Evolutionary conservation across 2,888 invertebrate genomes (phyloP), one percentile per base, ranked within the genome.

Genomic region (Chalcis sispes): DNA sequence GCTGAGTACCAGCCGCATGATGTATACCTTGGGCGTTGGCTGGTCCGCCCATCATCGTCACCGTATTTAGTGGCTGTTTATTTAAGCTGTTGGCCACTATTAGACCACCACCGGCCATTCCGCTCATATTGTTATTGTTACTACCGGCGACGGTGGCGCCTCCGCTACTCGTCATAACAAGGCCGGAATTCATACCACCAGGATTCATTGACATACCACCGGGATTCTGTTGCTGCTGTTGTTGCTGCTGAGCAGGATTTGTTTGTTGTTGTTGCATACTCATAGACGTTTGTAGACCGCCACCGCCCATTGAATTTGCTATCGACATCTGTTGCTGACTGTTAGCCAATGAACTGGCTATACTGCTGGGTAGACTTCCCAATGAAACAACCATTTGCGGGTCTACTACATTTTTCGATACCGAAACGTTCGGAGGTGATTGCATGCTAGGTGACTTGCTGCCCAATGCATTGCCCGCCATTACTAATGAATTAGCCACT

Each of bases 401-500:
- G 83, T 93, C 93, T 4, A 91, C 92, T 81, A 92, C 91, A 81
- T 88, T 83, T 89, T 92, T 92, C 81, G 94, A 93, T 79, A 94
- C 94, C 81, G 94, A 93, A 82, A 95, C 94, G 85, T 95, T 95
- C 61, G 95, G 95, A 74, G 95, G 95, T 71, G 95, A 95, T 89
- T 96, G 96, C 87, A 96, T 90, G 87, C 93, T 95, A 79, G 95
- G 95, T 89, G 95, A 95, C 89, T 95, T 95, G 89, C 92, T 95
- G 80, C 95, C 94, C 88, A 95, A 90, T 84, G 93, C 93, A 85
- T 93, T 94, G 89, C 94, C 92, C 79, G 93, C 92, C 90, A 95
- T 92, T 65, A 93, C 92, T 87, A 94, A 91, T 82, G 93, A 92
- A 90, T 93, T 92, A 71, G 92, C 91, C 86, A 94, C 92, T 87